Percentiles rank a stretch among this genome's conserved stretches.
phyloP scores from a whole-genome alignment of 2,888 invertebrate species.

The Drosophila lacicola region DNA sequence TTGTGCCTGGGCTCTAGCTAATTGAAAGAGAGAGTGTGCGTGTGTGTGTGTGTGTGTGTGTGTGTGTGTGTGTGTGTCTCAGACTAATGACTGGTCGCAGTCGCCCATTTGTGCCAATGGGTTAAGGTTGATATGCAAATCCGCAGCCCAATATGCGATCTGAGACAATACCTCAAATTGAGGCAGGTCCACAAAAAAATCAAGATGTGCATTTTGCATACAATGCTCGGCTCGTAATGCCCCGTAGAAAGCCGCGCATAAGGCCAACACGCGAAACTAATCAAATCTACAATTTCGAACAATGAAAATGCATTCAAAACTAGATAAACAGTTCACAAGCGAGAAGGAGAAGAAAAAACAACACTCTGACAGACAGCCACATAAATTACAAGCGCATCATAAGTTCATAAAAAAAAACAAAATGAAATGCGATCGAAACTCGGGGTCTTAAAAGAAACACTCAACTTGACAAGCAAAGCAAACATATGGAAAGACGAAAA shows the following conservation, averaged over 20 bases:
- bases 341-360: background rate
- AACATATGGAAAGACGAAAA: too few relatives aligned
- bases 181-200: constrained; percentile 22
- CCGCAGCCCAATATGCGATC: constrained; percentile 1
- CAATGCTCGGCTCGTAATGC: constrained; percentile 26
- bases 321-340: constrained; percentile 9
- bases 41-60: constrained; percentile 3
- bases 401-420: background rate
- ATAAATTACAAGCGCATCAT: constrained; percentile 8
- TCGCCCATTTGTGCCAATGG: constrained; percentile 60
- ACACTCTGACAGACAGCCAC: background rate
- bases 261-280: constrained; percentile 22
- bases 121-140: constrained; percentile 73
- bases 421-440: background rate
- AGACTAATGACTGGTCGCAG: background rate
- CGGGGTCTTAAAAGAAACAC: background rate
- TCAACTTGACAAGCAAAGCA: too few relatives aligned
- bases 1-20: constrained; percentile 25
- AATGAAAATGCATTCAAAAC: constrained; percentile 15
- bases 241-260: constrained; percentile 29
- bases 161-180: constrained; percentile 15
- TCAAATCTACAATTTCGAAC: constrained; percentile 16
- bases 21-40: constrained; percentile 59
- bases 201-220: constrained; percentile 36
- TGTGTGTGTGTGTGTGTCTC: background rate